Conservation (phyloP, 1,140 invertebrate genomes). For the Megalonaias nervosa region DNA sequence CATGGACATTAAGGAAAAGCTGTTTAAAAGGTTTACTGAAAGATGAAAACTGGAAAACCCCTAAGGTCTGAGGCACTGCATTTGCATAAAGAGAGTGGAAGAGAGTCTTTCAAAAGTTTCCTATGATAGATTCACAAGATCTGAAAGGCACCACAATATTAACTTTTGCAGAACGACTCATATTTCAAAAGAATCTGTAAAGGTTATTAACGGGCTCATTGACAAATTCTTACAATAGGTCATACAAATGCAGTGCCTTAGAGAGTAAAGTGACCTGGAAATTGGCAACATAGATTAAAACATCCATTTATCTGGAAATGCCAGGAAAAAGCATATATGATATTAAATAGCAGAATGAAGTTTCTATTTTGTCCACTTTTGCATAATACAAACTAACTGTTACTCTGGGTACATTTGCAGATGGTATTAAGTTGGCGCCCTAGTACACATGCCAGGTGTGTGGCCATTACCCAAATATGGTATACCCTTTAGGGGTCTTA, state of each 20-base stretch:
- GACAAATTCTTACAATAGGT: constrained; percentile 18
- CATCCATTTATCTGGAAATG: constrained; percentile 23
- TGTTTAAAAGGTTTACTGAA: neutral
- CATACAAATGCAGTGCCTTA: neutral
- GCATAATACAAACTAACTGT: constrained; percentile 24
- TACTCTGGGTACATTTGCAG: constrained; percentile 9
- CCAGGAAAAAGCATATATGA: constrained; percentile 11
- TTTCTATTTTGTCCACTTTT: constrained; percentile 11
- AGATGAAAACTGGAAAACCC: neutral
- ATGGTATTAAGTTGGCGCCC: constrained; percentile 22
- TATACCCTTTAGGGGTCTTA: constrained; percentile 10
- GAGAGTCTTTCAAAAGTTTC: constrained; percentile 7
- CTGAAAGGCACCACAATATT: constrained; percentile 3
- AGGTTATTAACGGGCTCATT: neutral
- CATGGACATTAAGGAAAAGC: neutral
- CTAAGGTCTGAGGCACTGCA: constrained; percentile 7
- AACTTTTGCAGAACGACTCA: constrained; percentile 5
- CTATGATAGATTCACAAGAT: neutral
- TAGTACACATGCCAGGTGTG: constrained; percentile 16
- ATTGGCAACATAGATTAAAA: constrained; percentile 32
- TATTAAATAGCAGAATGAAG: neutral
- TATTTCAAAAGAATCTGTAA: neutral
- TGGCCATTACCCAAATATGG: constrained; percentile 14
- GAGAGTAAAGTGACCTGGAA: neutral
- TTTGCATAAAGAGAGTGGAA: neutral